Evolutionary conservation across 2,888 invertebrate genomes (phyloP), one percentile per base, ranked within the genome.

Genomic region (Nomada lathburiana): DNA sequence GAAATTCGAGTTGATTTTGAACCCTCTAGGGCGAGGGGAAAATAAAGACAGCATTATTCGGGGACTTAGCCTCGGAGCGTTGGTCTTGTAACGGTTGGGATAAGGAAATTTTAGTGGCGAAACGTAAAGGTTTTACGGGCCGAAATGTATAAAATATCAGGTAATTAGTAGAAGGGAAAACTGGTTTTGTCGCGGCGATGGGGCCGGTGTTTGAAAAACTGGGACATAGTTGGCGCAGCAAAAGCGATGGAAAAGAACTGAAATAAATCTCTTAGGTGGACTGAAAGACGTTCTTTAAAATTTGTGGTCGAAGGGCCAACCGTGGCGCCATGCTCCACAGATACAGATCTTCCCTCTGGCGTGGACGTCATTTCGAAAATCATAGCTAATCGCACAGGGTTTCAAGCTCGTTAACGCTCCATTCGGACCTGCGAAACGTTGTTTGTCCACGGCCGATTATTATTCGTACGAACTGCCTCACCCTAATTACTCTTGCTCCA

Each of bases 1-100:
- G 75, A 75, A 73, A 71, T 80, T 82, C 53, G 75, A 80, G 80
- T 67, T 71, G 55, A 62, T 67, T 65, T 52, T 18, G 52, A 65
- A 26, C 63, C 57, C 44, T 36, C 53, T 50, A 36, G 29, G 44
- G 16, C 55, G 60, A 57, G 72, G 50, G 55, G 65, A 69, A 87
- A 76, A 87, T 79, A 85, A 85, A 82, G 76, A 74, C 55, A 59
- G 42, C 60, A 60, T 81, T 78, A 85, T 82, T 85, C 67, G 62
- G 74, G 83, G 81, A 86, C 85, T 75, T 70, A 78, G 70, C 71
- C 59, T 18, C 50, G 69, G 60, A 44, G 44, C 57, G 18, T 20
- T 69, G 85, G 83, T 87, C 85, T 81, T 26, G 23, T 10, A 11
- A 23, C 20, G 4, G 53, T 16, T 18, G 42, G 11, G n/a, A 52